Conservation (phyloP, 2,113 vertebrate genomes). For the Phyllostomus hastatus region DNA sequence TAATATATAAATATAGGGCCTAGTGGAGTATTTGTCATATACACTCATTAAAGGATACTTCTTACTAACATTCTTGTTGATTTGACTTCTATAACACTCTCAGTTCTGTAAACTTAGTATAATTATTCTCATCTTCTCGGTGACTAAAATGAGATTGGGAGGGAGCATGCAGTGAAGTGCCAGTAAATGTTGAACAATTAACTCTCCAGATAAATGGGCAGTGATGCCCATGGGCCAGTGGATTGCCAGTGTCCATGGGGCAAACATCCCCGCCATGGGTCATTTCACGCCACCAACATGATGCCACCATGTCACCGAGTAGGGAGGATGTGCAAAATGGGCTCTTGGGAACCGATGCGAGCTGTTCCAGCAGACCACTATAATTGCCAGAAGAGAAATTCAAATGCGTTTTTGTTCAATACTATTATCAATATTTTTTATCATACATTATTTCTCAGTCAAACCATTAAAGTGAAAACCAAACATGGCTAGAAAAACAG, state of each 20-base stretch:
- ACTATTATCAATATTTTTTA: neutral
- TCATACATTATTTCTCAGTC: neutral
- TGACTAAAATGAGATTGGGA: neutral
- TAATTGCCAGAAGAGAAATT: neutral
- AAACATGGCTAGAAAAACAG: neutral
- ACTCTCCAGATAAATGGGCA: neutral
- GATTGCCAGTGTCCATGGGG: neutral
- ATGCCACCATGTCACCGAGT: too few species aligned
- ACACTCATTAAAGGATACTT: neutral
- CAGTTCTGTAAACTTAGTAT: neutral
- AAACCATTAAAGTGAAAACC: neutral
- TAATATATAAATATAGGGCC: neutral
- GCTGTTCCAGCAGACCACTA: neutral
- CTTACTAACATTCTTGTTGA: neutral
- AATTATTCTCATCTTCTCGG: neutral
- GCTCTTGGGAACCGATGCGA: neutral
- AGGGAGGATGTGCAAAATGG: neutral
- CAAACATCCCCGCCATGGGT: neutral
- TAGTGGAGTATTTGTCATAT: neutral
- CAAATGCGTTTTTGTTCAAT: neutral
- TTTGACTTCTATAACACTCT: neutral
- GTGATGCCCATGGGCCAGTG: neutral
- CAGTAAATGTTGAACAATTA: neutral
- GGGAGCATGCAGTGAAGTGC: neutral
- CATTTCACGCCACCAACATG: neutral